phyloP scores from a whole-genome alignment of 53 echinoderm and acorn worm species.

The Hippasteria phrygiana region DNA sequence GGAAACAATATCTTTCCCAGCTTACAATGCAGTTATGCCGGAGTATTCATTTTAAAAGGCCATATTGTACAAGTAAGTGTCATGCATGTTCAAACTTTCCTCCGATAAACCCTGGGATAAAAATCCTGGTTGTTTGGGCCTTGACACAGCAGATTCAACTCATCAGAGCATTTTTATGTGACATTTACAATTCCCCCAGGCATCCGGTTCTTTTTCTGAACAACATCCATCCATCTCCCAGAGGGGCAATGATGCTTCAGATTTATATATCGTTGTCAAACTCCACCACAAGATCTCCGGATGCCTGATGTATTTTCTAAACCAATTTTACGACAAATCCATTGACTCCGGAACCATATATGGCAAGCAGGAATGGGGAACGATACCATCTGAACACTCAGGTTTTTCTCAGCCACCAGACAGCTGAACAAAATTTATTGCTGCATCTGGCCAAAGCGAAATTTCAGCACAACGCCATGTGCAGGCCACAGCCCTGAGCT shows the following conservation, averaged over 20 bases:
- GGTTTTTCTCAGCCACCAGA: background rate
- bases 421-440: constrained; percentile 27
- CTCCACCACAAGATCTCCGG: background rate
- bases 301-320: constrained; percentile 7
- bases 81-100: background rate
- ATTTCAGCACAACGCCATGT: constrained; percentile 28
- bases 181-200: constrained; percentile 37
- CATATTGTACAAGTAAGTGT: background rate
- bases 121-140: background rate
- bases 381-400: background rate
- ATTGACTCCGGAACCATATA: constrained; percentile 14
- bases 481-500: background rate
- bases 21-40: background rate
- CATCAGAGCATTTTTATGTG: constrained; percentile 48
- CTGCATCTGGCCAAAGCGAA: constrained; percentile 44
- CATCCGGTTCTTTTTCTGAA: background rate
- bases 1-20: too few relatives aligned
- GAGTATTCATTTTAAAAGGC: too few relatives aligned
- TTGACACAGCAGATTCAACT: constrained; percentile 19
- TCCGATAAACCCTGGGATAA: background rate
- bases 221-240: background rate
- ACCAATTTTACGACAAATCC: constrained; percentile 21
- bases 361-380: background rate
- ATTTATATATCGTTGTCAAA: background rate
- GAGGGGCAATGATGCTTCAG: background rate